Percentiles rank a stretch among this genome's conserved stretches.
Evolutionary conservation across 2,888 invertebrate species (phyloP).

Genomic region (Pegoplata infirma): DNA sequence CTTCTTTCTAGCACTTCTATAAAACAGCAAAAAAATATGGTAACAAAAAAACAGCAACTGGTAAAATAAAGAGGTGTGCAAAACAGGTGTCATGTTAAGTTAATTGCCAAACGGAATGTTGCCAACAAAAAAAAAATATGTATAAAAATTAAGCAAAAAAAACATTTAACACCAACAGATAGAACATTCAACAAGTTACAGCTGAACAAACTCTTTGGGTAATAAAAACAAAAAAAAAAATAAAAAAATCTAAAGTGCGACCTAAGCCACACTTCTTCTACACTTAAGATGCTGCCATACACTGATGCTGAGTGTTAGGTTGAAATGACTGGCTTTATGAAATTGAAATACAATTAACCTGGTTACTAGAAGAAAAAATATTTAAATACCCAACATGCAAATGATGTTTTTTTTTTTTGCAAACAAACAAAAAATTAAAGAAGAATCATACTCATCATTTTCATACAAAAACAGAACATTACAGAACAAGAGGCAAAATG

Average conservation of each 20-base stretch:
- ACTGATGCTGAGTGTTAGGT: slow-evolving; percentile 25
- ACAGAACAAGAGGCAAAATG: background rate
- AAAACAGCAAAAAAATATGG: background rate
- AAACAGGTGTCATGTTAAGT: slow-evolving; percentile 64
- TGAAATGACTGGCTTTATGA: slow-evolving; percentile 48
- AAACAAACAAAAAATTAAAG: slow-evolving; percentile 7
- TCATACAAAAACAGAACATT: slow-evolving; percentile 1
- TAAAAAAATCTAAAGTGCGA: slow-evolving; percentile 47
- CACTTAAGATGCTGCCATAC: no score
- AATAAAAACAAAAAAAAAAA: slow-evolving; percentile 34
- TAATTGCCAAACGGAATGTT: slow-evolving; percentile 61
- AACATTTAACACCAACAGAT: slow-evolving; percentile 23
- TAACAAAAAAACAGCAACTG: slow-evolving; percentile 8
- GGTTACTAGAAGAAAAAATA: slow-evolving; percentile 41
- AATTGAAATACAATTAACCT: slow-evolving; percentile 62
- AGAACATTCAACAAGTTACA: slow-evolving; percentile 46
- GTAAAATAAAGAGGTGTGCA: slow-evolving; percentile 57
- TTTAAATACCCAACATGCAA: slow-evolving; percentile 33
- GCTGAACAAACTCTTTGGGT: slow-evolving; percentile 55
- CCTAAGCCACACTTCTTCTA: slow-evolving; percentile 49
- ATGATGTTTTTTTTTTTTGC: slow-evolving; percentile 32
- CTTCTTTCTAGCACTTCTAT: slow-evolving; percentile 18
- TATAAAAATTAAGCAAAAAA: background rate
- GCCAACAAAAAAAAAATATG: slow-evolving; percentile 15
- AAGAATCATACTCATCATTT: slow-evolving; percentile 29